These are phyloP conservation scores for Bombus balteatus DNA, from an alignment of 1,140 invertebrate genomes.

Conservation along the genomic window DNA sequence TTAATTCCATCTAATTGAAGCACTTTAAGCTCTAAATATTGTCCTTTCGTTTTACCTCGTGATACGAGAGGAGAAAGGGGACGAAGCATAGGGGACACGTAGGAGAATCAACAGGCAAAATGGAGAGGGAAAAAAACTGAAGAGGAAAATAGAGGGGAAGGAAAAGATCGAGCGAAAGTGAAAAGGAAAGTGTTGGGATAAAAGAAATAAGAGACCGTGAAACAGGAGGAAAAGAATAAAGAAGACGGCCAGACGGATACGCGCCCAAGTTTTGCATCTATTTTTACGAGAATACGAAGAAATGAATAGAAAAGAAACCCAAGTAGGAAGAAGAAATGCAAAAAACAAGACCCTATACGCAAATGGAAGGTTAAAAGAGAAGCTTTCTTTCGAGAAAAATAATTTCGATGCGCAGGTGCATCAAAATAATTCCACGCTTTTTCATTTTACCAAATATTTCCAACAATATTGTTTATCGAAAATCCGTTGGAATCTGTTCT, in stretches of 20 bases:
- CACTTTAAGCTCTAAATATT: constrained; percentile 15
- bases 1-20: background rate
- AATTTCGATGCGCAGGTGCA: background rate
- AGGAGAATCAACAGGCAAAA: constrained; percentile 35
- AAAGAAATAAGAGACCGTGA: background rate
- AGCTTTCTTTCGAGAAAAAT: background rate
- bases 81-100: background rate
- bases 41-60: constrained; percentile 6
- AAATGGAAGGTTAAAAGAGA: background rate
- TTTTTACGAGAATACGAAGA: background rate
- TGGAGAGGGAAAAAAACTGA: background rate
- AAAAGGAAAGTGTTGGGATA: constrained; percentile 38
- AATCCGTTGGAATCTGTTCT: background rate
- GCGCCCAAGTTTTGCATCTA: background rate
- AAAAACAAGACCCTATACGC: background rate
- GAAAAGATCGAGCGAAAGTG: constrained; percentile 47
- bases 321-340: background rate
- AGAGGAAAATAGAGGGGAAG: background rate
- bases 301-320: too few relatives aligned
- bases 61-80: background rate
- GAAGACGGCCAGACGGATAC: background rate
- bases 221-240: constrained; percentile 31
- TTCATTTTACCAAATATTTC: too few relatives aligned
- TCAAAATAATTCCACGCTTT: too few relatives aligned
- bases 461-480: background rate